Evolutionary conservation across 2,797 vertebrate genomes (phyloP).

Genomic region (Huso huso): DNA sequence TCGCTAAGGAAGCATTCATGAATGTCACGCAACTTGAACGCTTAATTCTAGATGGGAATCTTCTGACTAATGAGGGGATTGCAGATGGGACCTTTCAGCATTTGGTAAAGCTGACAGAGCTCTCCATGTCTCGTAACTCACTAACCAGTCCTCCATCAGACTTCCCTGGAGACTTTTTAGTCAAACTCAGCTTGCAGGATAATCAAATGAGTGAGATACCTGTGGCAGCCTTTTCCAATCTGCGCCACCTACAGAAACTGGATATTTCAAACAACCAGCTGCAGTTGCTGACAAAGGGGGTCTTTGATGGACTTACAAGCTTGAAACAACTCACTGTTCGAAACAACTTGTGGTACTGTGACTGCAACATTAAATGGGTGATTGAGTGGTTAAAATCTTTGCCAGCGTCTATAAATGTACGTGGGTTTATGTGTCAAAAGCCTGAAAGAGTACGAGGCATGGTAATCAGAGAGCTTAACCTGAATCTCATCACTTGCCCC

Average conservation of each 20-base stretch:
- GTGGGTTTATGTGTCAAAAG: slow-evolving; percentile 90
- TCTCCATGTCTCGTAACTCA: slow-evolving; percentile 85
- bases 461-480: slow-evolving; percentile 85
- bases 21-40: slow-evolving; percentile 80
- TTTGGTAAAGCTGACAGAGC: slow-evolving; percentile 77
- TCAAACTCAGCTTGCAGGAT: slow-evolving; percentile 85
- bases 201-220: slow-evolving; percentile 88
- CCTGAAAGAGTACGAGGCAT: slow-evolving; percentile 87
- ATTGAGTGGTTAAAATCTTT: slow-evolving; percentile 82
- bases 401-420: slow-evolving; percentile 78
- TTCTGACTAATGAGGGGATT: slow-evolving; percentile 84
- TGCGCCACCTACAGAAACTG: slow-evolving; percentile 77
- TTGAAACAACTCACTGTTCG: slow-evolving; percentile 86
- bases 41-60: slow-evolving; percentile 83
- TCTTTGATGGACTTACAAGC: slow-evolving; percentile 76
- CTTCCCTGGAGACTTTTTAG: slow-evolving; percentile 72
- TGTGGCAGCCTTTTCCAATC: slow-evolving; percentile 69
- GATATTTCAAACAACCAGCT: slow-evolving; percentile 91
- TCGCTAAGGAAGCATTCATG: slow-evolving; percentile 80
- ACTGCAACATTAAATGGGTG: slow-evolving; percentile 88
- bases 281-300: slow-evolving; percentile 70
- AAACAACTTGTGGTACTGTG: slow-evolving; percentile 92
- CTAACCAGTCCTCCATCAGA: slow-evolving; percentile 75
- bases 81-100: slow-evolving; percentile 77
- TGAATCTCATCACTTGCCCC: slow-evolving; percentile 81